phyloP scores from a whole-genome alignment of 2,797 vertebrate genomes.

The Hydrolagus colliei region DNA sequence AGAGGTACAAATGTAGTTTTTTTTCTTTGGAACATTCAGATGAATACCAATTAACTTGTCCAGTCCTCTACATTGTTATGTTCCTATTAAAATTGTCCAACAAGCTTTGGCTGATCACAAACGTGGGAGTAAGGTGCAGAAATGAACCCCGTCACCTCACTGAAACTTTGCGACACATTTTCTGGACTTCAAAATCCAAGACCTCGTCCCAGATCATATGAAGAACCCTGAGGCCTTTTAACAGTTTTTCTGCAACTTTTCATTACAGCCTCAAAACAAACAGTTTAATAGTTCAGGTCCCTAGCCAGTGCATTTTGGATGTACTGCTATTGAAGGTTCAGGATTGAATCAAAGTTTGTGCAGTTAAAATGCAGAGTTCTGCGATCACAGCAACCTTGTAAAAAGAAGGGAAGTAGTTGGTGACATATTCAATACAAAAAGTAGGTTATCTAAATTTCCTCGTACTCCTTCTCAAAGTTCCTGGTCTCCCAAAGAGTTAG shows the following conservation, averaged over 20 bases:
- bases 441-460: background rate
- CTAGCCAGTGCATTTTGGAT: background rate
- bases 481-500: background rate
- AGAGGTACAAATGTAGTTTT: too few species aligned
- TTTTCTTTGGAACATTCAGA: too few species aligned
- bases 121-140: background rate
- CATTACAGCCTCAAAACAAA: background rate
- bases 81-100: background rate
- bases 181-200: background rate
- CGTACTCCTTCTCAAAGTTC: background rate
- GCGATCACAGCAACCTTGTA: background rate
- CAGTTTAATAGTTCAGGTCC: background rate
- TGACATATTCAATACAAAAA: background rate
- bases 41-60: too few species aligned
- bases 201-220: background rate
- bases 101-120: background rate
- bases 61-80: too few species aligned
- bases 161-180: background rate
- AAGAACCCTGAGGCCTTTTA: background rate
- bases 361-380: background rate
- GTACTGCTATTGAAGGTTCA: background rate
- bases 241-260: background rate
- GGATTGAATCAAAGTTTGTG: background rate
- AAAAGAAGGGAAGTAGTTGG: background rate
- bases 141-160: background rate